Evolutionary conservation across 2,797 vertebrate genomes (phyloP), one percentile per base, ranked within the genome.

Genomic region (Erpetoichthys calabaricus): DNA sequence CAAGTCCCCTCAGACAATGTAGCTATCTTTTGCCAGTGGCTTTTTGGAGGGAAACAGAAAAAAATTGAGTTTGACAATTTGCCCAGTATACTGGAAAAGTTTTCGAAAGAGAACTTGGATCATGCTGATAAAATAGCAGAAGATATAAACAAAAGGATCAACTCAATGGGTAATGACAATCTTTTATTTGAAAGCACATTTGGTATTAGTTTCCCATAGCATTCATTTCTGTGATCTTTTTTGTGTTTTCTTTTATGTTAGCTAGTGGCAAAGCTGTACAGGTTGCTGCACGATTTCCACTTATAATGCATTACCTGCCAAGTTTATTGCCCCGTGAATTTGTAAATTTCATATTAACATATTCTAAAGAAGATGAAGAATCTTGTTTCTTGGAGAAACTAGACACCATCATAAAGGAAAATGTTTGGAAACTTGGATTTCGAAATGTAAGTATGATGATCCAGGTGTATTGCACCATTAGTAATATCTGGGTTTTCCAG

Each of bases 361-460:
- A 42, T 3, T 41, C 7, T 8, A 47, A 55, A 3, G 9, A 51
- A 4, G 47, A 1, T 25, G 47, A 10, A 60, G 56, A 5, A 42
- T 7, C 4, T 5, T 1, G 6, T 53, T 47, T 57, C 8, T 47
- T 75, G 61, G 66, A 45, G 59, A 56, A 61, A 45, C 66, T 91
- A 70, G 75, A 91, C 56, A 60, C 70, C 5, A 73, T 88, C 42
- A 71, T 91, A 51, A 56, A 61, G 53, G 70, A 70, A 3, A 68
- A 80, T 4, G 80, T 81, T 0, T 91, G 89, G 89, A 90, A 90
- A 62, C 74, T 87, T 64, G 85, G 84, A 65, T 86, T 86, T 72
- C 66, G 64, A 53, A 68, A 10, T 61, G 85, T 86, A 71, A 78
- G 84, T 72, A 68, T 57, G 7, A 53, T 6, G 4, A 47, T 58